Percentiles rank a stretch among this genome's conserved stretches.
Evolutionary conservation across 1,140 invertebrate genomes (phyloP).

Genomic region (Apis florea): DNA sequence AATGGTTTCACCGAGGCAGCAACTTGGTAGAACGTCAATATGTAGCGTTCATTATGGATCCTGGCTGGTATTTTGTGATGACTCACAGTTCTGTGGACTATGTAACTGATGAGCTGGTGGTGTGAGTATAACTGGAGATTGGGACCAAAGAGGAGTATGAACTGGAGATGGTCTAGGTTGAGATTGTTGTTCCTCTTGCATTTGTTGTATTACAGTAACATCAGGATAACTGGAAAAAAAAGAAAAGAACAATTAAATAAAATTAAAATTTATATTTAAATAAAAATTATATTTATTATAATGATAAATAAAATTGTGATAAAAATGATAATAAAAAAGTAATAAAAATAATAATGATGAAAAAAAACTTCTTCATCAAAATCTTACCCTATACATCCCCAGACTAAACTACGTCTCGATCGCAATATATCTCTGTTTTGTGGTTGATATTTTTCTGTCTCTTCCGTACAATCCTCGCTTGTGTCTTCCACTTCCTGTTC

Average conservation of each 20-base stretch:
- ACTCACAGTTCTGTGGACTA: constrained; percentile 71
- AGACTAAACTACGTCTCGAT: constrained; percentile 45
- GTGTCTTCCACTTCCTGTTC: constrained; percentile 80
- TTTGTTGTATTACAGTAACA: constrained; percentile 46
- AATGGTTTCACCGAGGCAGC: constrained; percentile 67
- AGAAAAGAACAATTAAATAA: not conserved
- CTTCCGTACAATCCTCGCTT: constrained; percentile 69
- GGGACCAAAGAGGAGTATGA: constrained; percentile 54
- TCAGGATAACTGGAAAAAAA: constrained; percentile 62
- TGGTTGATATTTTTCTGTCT: constrained; percentile 56
- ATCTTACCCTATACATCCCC: constrained; percentile 57
- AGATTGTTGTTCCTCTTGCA: constrained; percentile 60
- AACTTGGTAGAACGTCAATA: constrained; percentile 56
- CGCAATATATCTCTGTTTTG: constrained; percentile 20
- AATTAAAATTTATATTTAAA: not conserved
- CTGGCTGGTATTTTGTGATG: constrained; percentile 74
- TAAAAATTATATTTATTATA: not conserved
- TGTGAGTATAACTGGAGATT: constrained; percentile 4
- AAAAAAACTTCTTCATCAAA: not conserved
- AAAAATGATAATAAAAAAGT: too few relatives aligned
- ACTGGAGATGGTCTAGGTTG: constrained; percentile 68
- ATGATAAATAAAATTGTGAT: not conserved
- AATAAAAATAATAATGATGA: too few relatives aligned
- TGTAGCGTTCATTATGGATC: constrained; percentile 77
- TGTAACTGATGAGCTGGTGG: constrained; percentile 61